Percentiles rank a stretch among this genome's conserved stretches.
phyloP scores from a whole-genome alignment of 2,797 vertebrate species.

The Danionella dracula region DNA sequence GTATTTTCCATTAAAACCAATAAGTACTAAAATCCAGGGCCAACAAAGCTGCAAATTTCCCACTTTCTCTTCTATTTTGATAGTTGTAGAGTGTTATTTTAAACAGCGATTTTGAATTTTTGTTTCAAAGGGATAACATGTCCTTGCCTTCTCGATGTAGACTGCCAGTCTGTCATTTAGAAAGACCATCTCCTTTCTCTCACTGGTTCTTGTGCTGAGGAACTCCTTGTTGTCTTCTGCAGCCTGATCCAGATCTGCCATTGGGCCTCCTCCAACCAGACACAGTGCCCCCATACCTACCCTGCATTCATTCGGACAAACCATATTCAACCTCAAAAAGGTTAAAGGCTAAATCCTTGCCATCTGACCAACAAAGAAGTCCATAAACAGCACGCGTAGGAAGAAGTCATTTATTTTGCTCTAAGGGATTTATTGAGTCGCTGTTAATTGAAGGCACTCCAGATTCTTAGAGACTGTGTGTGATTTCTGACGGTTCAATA shows the following conservation, averaged over 20 bases:
- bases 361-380: neutral
- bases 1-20: too few relatives aligned
- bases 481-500: neutral
- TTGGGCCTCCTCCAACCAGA: constrained; percentile 51
- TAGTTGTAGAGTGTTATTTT: too few relatives aligned
- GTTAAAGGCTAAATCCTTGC: neutral
- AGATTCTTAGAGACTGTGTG: neutral
- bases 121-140: too few relatives aligned
- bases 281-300: constrained; percentile 53
- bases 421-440: neutral
- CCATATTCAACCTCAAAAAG: neutral
- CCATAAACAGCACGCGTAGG: neutral
- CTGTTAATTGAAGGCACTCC: neutral
- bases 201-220: constrained; percentile 57
- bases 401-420: neutral
- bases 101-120: too few relatives aligned
- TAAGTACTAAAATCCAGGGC: too few relatives aligned
- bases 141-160: constrained; percentile 66
- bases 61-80: too few relatives aligned
- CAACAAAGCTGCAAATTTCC: too few relatives aligned
- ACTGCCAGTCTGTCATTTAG: constrained; percentile 71
- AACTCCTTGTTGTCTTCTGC: constrained; percentile 67
- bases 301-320: constrained; percentile 39
- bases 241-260: constrained; percentile 63
- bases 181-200: constrained; percentile 64